Conservation (phyloP, 2,797 vertebrate genomes). For the Sebastes steindachneri region DNA sequence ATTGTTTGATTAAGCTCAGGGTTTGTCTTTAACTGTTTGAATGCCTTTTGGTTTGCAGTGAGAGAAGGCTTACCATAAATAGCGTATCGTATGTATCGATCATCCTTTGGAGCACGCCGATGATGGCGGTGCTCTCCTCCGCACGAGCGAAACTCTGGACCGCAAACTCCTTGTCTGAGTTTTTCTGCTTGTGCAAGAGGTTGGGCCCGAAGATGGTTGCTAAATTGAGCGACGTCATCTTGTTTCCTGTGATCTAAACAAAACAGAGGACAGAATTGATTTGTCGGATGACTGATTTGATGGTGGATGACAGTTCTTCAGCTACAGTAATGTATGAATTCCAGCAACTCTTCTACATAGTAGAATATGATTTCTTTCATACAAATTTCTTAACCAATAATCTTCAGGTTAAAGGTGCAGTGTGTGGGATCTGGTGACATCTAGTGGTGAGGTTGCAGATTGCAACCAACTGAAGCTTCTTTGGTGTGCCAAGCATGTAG, state of each 20-base stretch:
- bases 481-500: too few species aligned
- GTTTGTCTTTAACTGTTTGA: not conserved
- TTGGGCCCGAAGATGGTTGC: conserved; percentile 99
- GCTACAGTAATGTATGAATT: not conserved
- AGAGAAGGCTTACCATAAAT: conserved; percentile 88
- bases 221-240: conserved; percentile 97
- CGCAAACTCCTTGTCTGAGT: conserved; percentile 94
- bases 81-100: conserved; percentile 89
- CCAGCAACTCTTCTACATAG: not conserved
- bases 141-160: conserved; percentile 95
- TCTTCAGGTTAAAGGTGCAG: not conserved
- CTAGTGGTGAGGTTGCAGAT: too few species aligned
- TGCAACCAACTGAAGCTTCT: too few species aligned
- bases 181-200: conserved; percentile 95
- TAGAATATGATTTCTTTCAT: not conserved
- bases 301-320: not conserved
- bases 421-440: too few species aligned
- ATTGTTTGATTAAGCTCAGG: not conserved
- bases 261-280: not conserved
- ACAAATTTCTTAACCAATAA: not conserved
- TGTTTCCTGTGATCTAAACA: conserved; percentile 92
- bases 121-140: conserved; percentile 94
- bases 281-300: not conserved
- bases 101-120: conserved; percentile 93
- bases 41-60: not conserved